Conservation (phyloP, 2,888 invertebrate genomes). For the Drosophila heteroneura region DNA sequence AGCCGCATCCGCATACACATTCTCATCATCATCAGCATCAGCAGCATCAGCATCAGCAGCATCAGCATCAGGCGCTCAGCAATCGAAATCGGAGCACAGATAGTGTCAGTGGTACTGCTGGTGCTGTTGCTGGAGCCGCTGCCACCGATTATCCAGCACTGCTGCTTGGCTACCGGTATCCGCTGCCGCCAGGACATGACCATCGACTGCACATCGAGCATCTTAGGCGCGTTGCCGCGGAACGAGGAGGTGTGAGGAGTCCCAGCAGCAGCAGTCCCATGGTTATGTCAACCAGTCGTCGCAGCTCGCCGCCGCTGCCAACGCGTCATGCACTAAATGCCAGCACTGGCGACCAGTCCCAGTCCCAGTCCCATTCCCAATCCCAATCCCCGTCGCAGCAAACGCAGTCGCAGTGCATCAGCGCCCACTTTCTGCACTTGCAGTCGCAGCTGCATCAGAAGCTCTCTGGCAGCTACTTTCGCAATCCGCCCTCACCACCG, state of each 20-base stretch:
- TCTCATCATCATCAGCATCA: conserved; percentile 28
- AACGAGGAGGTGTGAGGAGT: conserved; percentile 32
- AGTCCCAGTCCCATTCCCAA: conserved; percentile 82
- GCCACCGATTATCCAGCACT: conserved; percentile 43
- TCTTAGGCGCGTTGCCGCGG: conserved; percentile 35
- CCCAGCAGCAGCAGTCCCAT: conserved; percentile 56
- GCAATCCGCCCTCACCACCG: conserved; percentile 80
- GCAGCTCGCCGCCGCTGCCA: conserved; percentile 87
- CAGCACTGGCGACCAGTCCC: conserved; percentile 46
- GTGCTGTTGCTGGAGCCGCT: conserved; percentile 13
- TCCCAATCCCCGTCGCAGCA: conserved; percentile 31
- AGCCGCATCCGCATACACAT: conserved; percentile 37
- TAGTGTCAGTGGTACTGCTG: conserved; percentile 20
- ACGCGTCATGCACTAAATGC: conserved; percentile 33
- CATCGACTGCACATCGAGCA: conserved; percentile 40
- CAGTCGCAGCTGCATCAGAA: conserved; percentile 85
- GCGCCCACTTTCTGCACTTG: conserved; percentile 85
- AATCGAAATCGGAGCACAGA: conserved; percentile 29
- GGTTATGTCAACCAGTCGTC: conserved; percentile 90
- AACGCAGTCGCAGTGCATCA: conserved; percentile 84
- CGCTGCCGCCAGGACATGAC: conserved; percentile 73
- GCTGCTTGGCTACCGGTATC: conserved; percentile 63
- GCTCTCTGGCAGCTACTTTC: conserved; percentile 84
- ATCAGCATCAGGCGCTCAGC: conserved; percentile 17
- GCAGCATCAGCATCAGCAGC: neutral